Evolutionary conservation across 2,888 invertebrate species (phyloP).

Genomic region (Melanostoma scalare): DNA sequence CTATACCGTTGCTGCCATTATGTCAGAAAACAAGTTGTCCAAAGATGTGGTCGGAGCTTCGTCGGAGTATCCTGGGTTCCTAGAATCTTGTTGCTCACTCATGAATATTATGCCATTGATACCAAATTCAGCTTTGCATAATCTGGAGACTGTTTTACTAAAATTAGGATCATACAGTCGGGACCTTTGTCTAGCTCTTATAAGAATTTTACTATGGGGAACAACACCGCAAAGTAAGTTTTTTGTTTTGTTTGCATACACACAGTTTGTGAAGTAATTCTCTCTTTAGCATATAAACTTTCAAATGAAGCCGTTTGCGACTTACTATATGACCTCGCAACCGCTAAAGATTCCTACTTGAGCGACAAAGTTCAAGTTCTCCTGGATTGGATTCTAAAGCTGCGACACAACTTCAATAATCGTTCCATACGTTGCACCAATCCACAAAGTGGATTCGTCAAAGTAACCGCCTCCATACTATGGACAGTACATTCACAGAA

Average conservation of each 20-base stretch:
- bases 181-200: slow-evolving; percentile 84
- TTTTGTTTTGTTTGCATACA: background rate
- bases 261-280: background rate
- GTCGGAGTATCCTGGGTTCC: slow-evolving; percentile 86
- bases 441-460: slow-evolving; percentile 84
- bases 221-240: slow-evolving; percentile 82
- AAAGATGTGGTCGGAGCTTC: slow-evolving; percentile 85
- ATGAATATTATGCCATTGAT: slow-evolving; percentile 87
- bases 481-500: slow-evolving; percentile 88
- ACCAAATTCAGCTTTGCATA: slow-evolving; percentile 83
- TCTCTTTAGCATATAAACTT: slow-evolving; percentile 79
- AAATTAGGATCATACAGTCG: slow-evolving; percentile 87
- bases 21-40: slow-evolving; percentile 79
- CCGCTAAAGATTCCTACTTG: slow-evolving; percentile 82
- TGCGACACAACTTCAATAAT: slow-evolving; percentile 79
- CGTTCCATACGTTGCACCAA: slow-evolving; percentile 79
- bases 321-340: slow-evolving; percentile 90
- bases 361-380: slow-evolving; percentile 86
- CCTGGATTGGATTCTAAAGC: slow-evolving; percentile 87
- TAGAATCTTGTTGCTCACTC: slow-evolving; percentile 88
- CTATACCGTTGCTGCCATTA: slow-evolving; percentile 83
- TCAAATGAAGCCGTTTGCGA: slow-evolving; percentile 88
- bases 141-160: slow-evolving; percentile 87
- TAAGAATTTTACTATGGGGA: slow-evolving; percentile 85
- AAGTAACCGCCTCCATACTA: slow-evolving; percentile 91